Evolutionary conservation across 2,113 vertebrate genomes (phyloP).

Genomic region (Opisthocomus hoazin): DNA sequence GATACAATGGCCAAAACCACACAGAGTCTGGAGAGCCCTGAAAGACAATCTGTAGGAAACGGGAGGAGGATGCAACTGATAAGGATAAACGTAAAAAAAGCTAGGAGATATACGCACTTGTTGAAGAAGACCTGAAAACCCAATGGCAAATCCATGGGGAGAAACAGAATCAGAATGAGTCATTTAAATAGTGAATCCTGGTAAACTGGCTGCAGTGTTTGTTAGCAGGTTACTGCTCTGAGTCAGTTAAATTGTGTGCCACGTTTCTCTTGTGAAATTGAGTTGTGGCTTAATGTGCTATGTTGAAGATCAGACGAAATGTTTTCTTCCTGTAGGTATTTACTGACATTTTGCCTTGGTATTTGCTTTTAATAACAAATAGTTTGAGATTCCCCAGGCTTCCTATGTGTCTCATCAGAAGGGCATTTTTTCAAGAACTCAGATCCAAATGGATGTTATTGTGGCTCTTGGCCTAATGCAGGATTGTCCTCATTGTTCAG

Average conservation of each 20-base stretch:
- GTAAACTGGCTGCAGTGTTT: background rate
- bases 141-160: background rate
- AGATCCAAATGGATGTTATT: background rate
- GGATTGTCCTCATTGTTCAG: background rate
- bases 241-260: background rate
- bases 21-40: background rate
- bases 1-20: background rate
- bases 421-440: background rate
- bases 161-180: background rate
- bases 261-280: background rate
- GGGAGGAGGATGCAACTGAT: background rate
- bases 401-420: rapidly evolving
- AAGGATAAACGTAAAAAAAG: background rate
- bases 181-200: background rate
- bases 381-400: background rate
- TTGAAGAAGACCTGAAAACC: background rate
- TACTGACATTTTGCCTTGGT: background rate
- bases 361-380: background rate
- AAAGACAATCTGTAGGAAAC: background rate
- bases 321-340: background rate
- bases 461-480: background rate
- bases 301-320: background rate
- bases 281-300: background rate
- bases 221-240: background rate
- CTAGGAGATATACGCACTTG: background rate